Conservation (phyloP, 2,113 vertebrate genomes). For the Coreoperca whiteheadi region DNA sequence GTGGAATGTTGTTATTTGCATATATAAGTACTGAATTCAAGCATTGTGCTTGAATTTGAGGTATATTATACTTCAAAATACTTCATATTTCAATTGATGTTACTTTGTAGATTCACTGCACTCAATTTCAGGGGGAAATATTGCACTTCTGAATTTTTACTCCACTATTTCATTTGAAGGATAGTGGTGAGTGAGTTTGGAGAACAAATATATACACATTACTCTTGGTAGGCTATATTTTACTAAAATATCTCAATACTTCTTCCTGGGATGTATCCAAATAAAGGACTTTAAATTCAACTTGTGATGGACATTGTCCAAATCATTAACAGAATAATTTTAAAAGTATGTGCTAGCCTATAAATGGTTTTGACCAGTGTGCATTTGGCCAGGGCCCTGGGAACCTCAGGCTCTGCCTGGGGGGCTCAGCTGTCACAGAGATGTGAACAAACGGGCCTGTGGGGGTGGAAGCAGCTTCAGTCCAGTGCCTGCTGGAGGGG, state of each 20-base stretch:
- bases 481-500: constrained; percentile 1
- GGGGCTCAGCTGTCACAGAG: constrained; percentile 60
- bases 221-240: too few species aligned
- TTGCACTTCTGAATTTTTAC: not conserved
- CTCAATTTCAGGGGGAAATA: not conserved
- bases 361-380: not conserved
- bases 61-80: not conserved
- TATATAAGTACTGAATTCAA: too few species aligned
- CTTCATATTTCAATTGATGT: too few species aligned
- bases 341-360: not conserved
- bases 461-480: constrained; percentile 32
- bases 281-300: not conserved
- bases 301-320: not conserved
- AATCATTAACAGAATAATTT: not conserved
- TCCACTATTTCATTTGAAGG: not conserved
- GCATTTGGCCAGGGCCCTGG: constrained; percentile 40
- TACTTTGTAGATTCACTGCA: not conserved
- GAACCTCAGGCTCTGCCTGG: constrained; percentile 47
- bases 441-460: constrained; percentile 67
- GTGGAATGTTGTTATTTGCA: not conserved
- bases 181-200: not conserved
- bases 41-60: not conserved
- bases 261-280: not conserved
- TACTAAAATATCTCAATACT: not conserved
- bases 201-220: not conserved